Evolutionary conservation across 2,888 invertebrate species (phyloP).

Genomic region (Alcis repandata): DNA sequence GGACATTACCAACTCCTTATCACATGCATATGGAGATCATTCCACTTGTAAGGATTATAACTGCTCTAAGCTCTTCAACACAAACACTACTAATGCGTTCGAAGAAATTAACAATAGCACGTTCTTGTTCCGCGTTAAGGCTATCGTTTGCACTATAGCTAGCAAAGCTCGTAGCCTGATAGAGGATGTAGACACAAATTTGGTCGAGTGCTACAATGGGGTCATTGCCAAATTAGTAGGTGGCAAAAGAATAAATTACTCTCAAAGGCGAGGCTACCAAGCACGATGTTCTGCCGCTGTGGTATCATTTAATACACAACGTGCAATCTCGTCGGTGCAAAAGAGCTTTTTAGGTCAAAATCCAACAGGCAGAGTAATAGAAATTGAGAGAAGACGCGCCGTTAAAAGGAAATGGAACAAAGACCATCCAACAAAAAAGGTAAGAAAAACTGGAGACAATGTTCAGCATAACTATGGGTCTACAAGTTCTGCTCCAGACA

Average conservation of each 20-base stretch:
- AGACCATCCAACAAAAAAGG: slow-evolving; percentile 17
- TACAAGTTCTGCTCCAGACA: slow-evolving; percentile 8
- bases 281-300: slow-evolving; percentile 12
- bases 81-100: no score
- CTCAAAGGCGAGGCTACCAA: slow-evolving; percentile 12
- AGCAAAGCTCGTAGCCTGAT: slow-evolving; percentile 11
- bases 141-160: slow-evolving; percentile 6
- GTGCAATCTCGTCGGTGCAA: no score
- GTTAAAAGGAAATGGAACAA: slow-evolving; percentile 2
- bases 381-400: neutral
- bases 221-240: slow-evolving; percentile 52
- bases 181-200: slow-evolving; percentile 18
- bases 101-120: slow-evolving; percentile 23
- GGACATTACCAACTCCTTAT: no score
- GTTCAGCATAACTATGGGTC: neutral
- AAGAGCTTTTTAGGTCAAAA: neutral
- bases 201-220: slow-evolving; percentile 53
- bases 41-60: no score
- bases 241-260: slow-evolving; percentile 18
- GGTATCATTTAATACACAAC: slow-evolving; percentile 5
- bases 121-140: slow-evolving; percentile 11
- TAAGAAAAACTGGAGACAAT: slow-evolving; percentile 23
- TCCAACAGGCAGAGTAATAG: neutral
- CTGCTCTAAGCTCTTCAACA: no score
- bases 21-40: no score